phyloP scores from a whole-genome alignment of 1,140 invertebrate genomes.

The Drosophila malerkotliana region DNA sequence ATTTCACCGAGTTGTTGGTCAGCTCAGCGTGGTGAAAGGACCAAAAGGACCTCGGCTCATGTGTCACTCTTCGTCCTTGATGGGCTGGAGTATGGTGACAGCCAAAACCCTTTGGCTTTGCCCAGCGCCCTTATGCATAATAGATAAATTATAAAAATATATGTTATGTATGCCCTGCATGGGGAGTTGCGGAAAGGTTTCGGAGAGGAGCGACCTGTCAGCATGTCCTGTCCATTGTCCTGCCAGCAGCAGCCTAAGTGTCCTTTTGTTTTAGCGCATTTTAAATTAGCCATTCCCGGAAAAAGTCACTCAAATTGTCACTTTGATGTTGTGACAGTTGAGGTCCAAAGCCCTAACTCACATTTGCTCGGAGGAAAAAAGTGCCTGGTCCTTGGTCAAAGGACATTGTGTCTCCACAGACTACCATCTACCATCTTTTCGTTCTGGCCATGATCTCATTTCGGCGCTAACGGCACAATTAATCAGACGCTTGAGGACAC shows the following conservation, averaged over 20 bases:
- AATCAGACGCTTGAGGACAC: slow-evolving; percentile 70
- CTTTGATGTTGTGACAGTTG: slow-evolving; percentile 74
- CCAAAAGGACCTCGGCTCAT: slow-evolving; percentile 27
- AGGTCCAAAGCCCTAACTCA: slow-evolving; percentile 1
- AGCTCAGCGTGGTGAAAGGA: slow-evolving; percentile 28
- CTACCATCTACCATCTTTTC: slow-evolving; percentile 36
- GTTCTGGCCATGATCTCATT: slow-evolving; percentile 18
- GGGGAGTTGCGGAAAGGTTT: slow-evolving; percentile 13
- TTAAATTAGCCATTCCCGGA: slow-evolving; percentile 68
- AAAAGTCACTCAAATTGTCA: slow-evolving; percentile 80
- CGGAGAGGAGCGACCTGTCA: slow-evolving; percentile 11
- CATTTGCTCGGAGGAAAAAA: neutral
- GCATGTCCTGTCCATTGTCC: slow-evolving; percentile 71
- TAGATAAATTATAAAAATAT: slow-evolving; percentile 84
- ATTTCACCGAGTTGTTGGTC: slow-evolving; percentile 65
- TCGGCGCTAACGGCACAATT: slow-evolving; percentile 70
- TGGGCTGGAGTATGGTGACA: slow-evolving; percentile 46
- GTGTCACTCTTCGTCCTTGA: slow-evolving; percentile 43
- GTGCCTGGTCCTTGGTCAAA: slow-evolving; percentile 14
- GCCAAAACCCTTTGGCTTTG: slow-evolving; percentile 61
- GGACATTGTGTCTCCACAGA: slow-evolving; percentile 55
- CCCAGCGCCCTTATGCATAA: slow-evolving; percentile 77
- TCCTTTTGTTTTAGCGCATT: slow-evolving; percentile 80
- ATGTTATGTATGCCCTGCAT: slow-evolving; percentile 22
- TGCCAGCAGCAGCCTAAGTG: slow-evolving; percentile 66